Conservation (phyloP, 2,113 vertebrate species). For the Myotis lucifugus region DNA sequence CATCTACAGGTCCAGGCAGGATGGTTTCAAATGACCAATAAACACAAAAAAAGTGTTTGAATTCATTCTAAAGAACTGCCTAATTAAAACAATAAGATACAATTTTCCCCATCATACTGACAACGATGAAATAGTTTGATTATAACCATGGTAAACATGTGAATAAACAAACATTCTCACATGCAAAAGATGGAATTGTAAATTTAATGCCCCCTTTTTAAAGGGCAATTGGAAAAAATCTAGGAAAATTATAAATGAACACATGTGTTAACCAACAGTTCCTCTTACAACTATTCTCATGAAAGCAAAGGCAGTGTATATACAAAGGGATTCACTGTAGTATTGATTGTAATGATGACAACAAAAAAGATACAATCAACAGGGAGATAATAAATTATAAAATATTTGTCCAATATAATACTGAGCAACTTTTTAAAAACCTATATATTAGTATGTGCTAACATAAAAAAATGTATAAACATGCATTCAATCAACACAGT, state of each 20-base stretch:
- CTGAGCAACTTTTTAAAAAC: background rate
- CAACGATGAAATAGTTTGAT: background rate
- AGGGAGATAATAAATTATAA: background rate
- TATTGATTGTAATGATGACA: background rate
- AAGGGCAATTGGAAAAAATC: constrained; percentile 39
- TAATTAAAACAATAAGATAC: background rate
- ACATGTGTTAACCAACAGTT: background rate
- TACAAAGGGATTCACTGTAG: background rate
- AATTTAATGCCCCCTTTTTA: background rate
- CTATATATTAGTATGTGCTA: background rate
- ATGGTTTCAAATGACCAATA: background rate
- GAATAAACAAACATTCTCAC: background rate
- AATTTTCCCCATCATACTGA: background rate
- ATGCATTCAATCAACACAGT: background rate
- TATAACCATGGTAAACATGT: background rate
- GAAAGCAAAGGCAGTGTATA: background rate
- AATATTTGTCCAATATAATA: background rate
- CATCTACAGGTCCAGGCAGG: background rate
- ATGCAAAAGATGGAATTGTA: background rate
- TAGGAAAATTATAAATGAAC: constrained; percentile 11
- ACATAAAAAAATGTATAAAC: background rate
- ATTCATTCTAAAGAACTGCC: background rate
- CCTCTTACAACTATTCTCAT: background rate
- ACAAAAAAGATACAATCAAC: background rate
- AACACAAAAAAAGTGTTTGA: background rate